A percentile compares a stretch with the other conserved stretches of the same genome.
These are phyloP conservation scores for Trilocha varians DNA, from an alignment of 2,888 invertebrate species.

Conservation along the genomic window DNA sequence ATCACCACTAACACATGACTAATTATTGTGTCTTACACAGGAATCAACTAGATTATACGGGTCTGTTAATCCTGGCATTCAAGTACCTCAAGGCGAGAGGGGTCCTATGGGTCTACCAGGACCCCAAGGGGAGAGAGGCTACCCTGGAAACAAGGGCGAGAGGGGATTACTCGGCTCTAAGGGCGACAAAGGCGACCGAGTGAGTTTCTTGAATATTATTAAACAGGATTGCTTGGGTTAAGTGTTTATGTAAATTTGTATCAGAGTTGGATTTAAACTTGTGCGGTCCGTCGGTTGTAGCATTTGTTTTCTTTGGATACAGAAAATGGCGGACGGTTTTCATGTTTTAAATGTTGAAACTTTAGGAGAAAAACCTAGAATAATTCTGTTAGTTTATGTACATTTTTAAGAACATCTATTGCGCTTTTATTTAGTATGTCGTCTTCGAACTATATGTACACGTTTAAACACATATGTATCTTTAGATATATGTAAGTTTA, in stretches of 20 bases:
- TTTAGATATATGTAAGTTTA: no score
- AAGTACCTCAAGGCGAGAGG: slow-evolving; percentile 79
- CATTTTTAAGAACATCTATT: no score
- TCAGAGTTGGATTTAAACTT: slow-evolving; percentile 2
- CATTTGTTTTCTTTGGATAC: neutral
- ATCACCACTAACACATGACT: slow-evolving; percentile 18
- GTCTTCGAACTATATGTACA: no score
- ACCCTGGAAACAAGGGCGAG: slow-evolving; percentile 74
- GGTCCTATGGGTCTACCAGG: slow-evolving; percentile 79
- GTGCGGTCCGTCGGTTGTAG: neutral
- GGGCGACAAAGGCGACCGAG: slow-evolving; percentile 84
- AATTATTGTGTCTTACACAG: slow-evolving; percentile 41
- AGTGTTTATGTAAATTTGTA: slow-evolving; percentile 9
- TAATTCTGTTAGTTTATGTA: no score
- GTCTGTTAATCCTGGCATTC: slow-evolving; percentile 72
- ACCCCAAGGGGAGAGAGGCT: slow-evolving; percentile 77
- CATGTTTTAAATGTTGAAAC: no score
- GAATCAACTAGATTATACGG: slow-evolving; percentile 67
- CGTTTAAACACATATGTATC: no score
- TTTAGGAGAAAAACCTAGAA: no score
- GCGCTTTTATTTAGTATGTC: no score
- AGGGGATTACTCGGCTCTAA: slow-evolving; percentile 74
- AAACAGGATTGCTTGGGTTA: slow-evolving; percentile 7
- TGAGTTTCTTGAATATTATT: slow-evolving; percentile 50
- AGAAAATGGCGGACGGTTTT: no score